Conservation (phyloP, 1,140 invertebrate genomes). For the Mylabris phalerata region DNA sequence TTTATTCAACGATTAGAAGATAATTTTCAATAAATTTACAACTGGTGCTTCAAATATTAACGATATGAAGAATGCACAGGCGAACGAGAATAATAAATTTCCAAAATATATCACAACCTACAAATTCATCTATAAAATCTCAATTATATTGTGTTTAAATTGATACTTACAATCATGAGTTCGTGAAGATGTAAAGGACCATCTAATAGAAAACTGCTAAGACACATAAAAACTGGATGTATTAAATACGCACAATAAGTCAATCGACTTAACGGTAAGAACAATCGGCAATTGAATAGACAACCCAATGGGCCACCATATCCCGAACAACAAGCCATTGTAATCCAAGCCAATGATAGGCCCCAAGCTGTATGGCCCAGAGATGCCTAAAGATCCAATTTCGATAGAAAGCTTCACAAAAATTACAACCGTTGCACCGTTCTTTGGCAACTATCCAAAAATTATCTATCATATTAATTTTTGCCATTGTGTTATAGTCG, state of each 20-base stretch:
- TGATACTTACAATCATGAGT: slow-evolving; percentile 54
- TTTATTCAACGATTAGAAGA: slow-evolving; percentile 33
- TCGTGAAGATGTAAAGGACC: slow-evolving; percentile 70
- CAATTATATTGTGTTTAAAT: no score
- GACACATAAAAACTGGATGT: slow-evolving; percentile 78
- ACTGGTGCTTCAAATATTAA: slow-evolving; percentile 70
- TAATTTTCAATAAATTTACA: slow-evolving; percentile 67
- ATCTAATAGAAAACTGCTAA: slow-evolving; percentile 67
- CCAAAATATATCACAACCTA: slow-evolving; percentile 73
- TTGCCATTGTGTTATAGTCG: no score
- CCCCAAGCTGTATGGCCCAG: slow-evolving; percentile 66
- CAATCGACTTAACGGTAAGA: slow-evolving; percentile 78
- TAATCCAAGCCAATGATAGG: slow-evolving; percentile 68
- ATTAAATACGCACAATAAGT: slow-evolving; percentile 88
- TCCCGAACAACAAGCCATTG: slow-evolving; percentile 70
- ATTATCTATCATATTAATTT: no score
- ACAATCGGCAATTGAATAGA: slow-evolving; percentile 68
- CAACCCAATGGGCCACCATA: slow-evolving; percentile 66
- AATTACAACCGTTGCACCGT: no score
- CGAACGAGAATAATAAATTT: slow-evolving; percentile 68
- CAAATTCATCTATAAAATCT: slow-evolving; percentile 24
- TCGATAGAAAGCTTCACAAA: no score
- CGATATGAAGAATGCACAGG: slow-evolving; percentile 69
- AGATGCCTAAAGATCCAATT: slow-evolving; percentile 43
- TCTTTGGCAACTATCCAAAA: no score